Base-by-base conservation (phyloP, 1,140 invertebrate genomes). In the Zaprionus africanus region DNA sequence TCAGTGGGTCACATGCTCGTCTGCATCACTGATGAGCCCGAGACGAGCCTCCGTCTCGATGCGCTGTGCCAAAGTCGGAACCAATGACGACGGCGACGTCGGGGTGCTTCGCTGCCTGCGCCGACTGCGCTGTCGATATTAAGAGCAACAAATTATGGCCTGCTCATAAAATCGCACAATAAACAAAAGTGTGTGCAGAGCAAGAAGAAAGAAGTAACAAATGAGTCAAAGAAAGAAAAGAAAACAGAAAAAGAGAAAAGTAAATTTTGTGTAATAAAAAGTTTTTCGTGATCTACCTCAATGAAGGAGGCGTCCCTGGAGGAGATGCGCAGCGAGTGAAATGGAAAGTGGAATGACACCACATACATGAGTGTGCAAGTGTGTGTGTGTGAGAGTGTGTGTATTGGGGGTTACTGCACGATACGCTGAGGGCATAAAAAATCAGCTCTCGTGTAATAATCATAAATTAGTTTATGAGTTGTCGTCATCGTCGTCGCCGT, bases 381-480 rank as follows among this genome's bases (percentile, higher is more conserved):
- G 9, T 59, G 22, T 26, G 19, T 15, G 26, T 70, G 36, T 36
- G 26, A 46, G 41, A 61, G 64, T 79, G 61, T 64, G 63, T 63
- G 68, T 31, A 34, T 62, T 65, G 51, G 71, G 68, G 71, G 71
- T 71, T 75, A 74, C 58, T 76, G 73, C 57, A 79, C 77, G 67
- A 60, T 76, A 79, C 73, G 73, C 56, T 46, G 53, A 51, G 69
- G 81, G 85, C 72, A 90, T 88, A 90, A 85, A 90, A 88, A 88
- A 85, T 90, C 85, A 90, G 85, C 85, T 79, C 85, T 90, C 61
- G 79, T 75, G 87, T 91, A 91, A 91, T 91, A 91, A 91, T 91
- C 88, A 91, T 91, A 91, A 91, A 91, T 91, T 91, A 91, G 88
- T 91, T 91, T 88, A 91, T 87, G 83, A 90, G 86, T 82, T 84